Evolutionary conservation across 2,888 invertebrate genomes (phyloP).

Genomic region (Drosophila lutescens): DNA sequence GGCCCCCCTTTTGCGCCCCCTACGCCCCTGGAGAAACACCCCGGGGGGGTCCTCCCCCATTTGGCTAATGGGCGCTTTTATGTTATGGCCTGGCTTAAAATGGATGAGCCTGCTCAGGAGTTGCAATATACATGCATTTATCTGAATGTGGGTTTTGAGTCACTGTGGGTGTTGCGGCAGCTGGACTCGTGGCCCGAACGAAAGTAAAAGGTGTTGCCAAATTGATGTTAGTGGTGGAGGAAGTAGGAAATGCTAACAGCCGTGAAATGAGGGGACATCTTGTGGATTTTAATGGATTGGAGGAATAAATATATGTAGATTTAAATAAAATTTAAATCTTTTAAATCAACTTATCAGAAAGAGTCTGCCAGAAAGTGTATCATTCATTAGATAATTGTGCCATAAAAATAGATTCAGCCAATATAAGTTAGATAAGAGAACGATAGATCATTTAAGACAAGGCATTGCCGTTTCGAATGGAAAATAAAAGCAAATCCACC

Average conservation of each 20-base stretch:
- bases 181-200: conserved; percentile 47
- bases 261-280: conserved; percentile 28
- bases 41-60: conserved; percentile 36
- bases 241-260: conserved; percentile 28
- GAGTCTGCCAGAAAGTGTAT: too few species aligned
- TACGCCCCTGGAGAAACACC: neutral
- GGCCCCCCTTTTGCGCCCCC: conserved; percentile 5
- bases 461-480: neutral
- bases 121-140: conserved; percentile 17
- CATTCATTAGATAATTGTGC: neutral
- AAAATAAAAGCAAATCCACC: neutral
- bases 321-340: too few species aligned
- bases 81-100: conserved; percentile 65
- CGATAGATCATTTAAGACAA: neutral
- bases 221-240: conserved; percentile 38
- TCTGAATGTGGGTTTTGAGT: conserved; percentile 52
- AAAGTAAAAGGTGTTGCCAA: conserved; percentile 70
- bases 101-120: conserved; percentile 69
- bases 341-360: too few species aligned
- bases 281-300: conserved; percentile 26
- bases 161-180: conserved; percentile 60
- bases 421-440: neutral
- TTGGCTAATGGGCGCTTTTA: conserved; percentile 72
- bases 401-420: neutral
- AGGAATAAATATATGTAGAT: too few species aligned